Evolutionary conservation across 2,888 invertebrate genomes (phyloP).

Genomic region (Folsomia manolachei): DNA sequence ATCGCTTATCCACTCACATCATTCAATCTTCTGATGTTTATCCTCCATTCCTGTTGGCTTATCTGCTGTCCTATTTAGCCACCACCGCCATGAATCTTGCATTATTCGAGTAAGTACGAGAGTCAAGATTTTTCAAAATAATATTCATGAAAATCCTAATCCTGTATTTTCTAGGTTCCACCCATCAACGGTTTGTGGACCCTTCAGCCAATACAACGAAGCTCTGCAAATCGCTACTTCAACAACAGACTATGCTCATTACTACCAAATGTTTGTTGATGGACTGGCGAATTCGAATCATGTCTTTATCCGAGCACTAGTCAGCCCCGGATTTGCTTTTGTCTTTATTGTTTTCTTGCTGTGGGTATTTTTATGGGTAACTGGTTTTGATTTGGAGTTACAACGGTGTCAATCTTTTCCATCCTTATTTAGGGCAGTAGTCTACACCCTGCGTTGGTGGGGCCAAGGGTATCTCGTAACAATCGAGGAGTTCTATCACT

Average conservation of each 20-base stretch:
- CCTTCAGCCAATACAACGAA: slow-evolving; percentile 11
- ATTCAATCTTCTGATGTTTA: background rate
- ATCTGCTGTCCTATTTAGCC: background rate
- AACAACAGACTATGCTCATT: background rate
- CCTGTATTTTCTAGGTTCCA: background rate
- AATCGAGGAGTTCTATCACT: slow-evolving; percentile 22
- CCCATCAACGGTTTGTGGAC: slow-evolving; percentile 10
- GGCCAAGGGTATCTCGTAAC: slow-evolving; percentile 26
- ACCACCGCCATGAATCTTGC: background rate
- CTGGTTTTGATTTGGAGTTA: background rate
- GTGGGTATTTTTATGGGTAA: background rate
- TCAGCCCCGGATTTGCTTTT: background rate
- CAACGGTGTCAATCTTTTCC: background rate
- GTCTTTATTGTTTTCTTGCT: background rate
- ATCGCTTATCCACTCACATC: background rate
- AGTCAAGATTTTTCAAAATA: too few species aligned
- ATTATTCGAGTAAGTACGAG: slow-evolving; percentile 3
- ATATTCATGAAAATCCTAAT: too few species aligned
- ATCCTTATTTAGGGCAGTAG: slow-evolving; percentile 20
- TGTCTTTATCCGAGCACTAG: background rate
- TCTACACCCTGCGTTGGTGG: slow-evolving; percentile 35
- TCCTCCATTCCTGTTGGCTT: slow-evolving; percentile 1
- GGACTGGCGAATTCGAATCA: background rate
- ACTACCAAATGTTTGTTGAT: slow-evolving; percentile 8
- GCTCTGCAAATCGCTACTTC: too few species aligned